Percentiles rank a stretch among this genome's conserved stretches.
phyloP scores from a whole-genome alignment of 2,888 invertebrate genomes.

The Cepaea hortensis region DNA sequence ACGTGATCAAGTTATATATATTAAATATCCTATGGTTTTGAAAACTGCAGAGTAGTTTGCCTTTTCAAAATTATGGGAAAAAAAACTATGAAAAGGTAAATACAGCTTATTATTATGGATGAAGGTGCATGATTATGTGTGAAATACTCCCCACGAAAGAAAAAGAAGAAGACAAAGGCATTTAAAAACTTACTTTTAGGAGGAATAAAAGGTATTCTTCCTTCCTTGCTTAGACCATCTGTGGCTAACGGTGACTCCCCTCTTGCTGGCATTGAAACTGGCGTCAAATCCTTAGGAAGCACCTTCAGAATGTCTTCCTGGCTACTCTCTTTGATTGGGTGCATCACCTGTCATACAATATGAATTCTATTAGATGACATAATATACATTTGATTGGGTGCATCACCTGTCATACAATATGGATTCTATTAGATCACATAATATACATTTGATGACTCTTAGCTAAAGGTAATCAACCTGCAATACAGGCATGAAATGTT shows the following conservation, averaged over 20 bases:
- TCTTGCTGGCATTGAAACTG: slow-evolving; percentile 6
- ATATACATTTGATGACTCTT: too few relatives aligned
- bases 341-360: slow-evolving; percentile 48
- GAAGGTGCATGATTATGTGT: not conserved
- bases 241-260: not conserved
- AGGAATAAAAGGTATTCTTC: slow-evolving; percentile 51
- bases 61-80: too few relatives aligned
- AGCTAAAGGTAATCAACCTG: too few relatives aligned
- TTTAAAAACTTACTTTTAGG: slow-evolving; percentile 52
- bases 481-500: too few relatives aligned
- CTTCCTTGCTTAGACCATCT: slow-evolving; percentile 10
- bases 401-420: slow-evolving; percentile 46
- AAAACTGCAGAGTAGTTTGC: too few relatives aligned
- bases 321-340: slow-evolving; percentile 57
- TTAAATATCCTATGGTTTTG: too few relatives aligned
- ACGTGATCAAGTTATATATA: too few relatives aligned
- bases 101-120: too few relatives aligned
- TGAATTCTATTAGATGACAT: too few relatives aligned
- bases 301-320: slow-evolving; percentile 53
- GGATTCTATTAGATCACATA: too few relatives aligned
- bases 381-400: slow-evolving; percentile 39
- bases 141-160: not conserved
- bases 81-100: too few relatives aligned
- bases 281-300: slow-evolving; percentile 39
- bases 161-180: not conserved